phyloP scores from a whole-genome alignment of 2,113 vertebrate genomes.

The Carassius auratus region DNA sequence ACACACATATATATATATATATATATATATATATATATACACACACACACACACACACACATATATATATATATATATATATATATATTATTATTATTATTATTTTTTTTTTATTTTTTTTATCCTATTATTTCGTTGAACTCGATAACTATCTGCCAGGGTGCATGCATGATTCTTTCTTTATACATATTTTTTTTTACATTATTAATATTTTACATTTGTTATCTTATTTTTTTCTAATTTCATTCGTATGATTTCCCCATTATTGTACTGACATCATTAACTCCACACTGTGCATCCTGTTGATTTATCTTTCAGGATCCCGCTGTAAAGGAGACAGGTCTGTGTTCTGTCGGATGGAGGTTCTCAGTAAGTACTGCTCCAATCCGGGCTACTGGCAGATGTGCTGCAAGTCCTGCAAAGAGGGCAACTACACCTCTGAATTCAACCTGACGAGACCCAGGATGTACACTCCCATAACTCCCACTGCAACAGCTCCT shows the following conservation, averaged over 20 bases:
- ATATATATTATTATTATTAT: background rate
- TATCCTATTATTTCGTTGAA: background rate
- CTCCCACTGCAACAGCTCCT: background rate
- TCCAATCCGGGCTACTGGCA: slow-evolving; percentile 84
- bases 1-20: too few species aligned
- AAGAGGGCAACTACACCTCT: slow-evolving; percentile 64
- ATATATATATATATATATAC: background rate
- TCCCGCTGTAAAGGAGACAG: slow-evolving; percentile 89
- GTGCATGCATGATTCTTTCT: background rate
- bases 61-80: too few species aligned
- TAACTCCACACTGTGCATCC: background rate
- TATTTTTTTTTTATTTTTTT: background rate
- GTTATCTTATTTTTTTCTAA: too few species aligned
- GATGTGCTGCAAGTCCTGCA: slow-evolving; percentile 93
- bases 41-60: too few species aligned
- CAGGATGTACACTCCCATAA: slow-evolving; percentile 32
- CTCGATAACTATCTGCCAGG: background rate
- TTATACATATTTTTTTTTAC: background rate
- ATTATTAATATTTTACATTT: too few species aligned
- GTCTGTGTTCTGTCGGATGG: slow-evolving; percentile 91
- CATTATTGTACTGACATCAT: background rate
- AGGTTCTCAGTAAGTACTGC: slow-evolving; percentile 87
- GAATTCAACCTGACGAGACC: slow-evolving; percentile 38
- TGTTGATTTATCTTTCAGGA: slow-evolving; percentile 73
- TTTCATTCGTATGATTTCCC: background rate